phyloP scores from a whole-genome alignment of 2,888 invertebrate species.

The Bhutanitis thaidina region DNA sequence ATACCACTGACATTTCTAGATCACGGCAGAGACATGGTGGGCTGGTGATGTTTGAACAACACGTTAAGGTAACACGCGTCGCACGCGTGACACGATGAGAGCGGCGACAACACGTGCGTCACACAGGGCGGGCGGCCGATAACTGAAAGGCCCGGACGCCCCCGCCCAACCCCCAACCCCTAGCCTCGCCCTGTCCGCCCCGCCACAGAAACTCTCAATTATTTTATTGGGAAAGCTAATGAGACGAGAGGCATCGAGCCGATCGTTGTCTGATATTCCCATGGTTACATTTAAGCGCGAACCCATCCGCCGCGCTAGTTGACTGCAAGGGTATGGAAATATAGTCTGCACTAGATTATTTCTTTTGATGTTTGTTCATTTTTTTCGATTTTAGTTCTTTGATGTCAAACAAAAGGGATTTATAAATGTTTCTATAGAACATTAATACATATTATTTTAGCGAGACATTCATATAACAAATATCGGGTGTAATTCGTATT shows the following conservation, averaged over 20 bases:
- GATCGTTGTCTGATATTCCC: constrained; percentile 48
- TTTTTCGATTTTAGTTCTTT: not conserved
- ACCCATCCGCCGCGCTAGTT: constrained; percentile 2
- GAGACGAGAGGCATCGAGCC: constrained; percentile 65
- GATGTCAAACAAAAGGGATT: too few relatives aligned
- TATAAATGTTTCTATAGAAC: too few relatives aligned
- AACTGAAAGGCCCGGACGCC: constrained; percentile 41
- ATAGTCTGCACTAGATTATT: not conserved
- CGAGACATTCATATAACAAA: too few relatives aligned
- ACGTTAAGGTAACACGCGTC: constrained; percentile 19
- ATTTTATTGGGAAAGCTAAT: constrained; percentile 78
- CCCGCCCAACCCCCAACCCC: constrained; percentile 44
- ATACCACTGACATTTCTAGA: constrained; percentile 13
- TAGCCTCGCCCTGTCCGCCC: constrained; percentile 37
- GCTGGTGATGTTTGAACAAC: constrained; percentile 5
- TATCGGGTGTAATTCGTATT: too few relatives aligned
- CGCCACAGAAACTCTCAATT: constrained; percentile 72
- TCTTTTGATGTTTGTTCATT: not conserved
- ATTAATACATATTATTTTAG: too few relatives aligned
- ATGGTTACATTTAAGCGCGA: constrained; percentile 31
- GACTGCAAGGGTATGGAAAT: not conserved
- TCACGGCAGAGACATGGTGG: not conserved
- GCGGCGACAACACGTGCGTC: constrained; percentile 43
- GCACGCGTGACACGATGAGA: constrained; percentile 30
- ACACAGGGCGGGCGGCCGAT: constrained; percentile 67